phyloP scores from a whole-genome alignment of 2,113 vertebrate genomes.

The Thamnaconus septentrionalis region DNA sequence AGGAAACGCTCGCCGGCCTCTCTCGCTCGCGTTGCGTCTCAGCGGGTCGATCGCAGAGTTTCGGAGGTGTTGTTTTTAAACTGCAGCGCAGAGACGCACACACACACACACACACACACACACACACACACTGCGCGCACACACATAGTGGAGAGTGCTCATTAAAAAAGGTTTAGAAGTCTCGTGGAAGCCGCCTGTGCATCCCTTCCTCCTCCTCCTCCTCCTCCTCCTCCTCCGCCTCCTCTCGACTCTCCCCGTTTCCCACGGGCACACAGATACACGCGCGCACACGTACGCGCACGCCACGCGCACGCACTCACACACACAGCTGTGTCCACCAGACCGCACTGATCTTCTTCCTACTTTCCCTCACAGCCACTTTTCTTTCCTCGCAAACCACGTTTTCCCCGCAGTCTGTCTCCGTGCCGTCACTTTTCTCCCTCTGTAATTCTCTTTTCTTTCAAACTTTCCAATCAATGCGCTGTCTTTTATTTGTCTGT shows the following conservation, averaged over 20 bases:
- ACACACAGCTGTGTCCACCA: neutral
- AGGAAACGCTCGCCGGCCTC: constrained; percentile 20
- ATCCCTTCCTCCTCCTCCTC: constrained; percentile 6
- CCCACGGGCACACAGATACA: constrained; percentile 2
- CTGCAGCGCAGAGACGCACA: constrained; percentile 31
- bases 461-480: neutral
- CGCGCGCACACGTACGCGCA: neutral
- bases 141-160: constrained; percentile 44
- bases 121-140: too few species aligned
- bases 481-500: constrained; percentile 5
- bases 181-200: constrained; percentile 28
- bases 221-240: constrained; percentile 3
- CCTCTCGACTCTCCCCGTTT: constrained; percentile 10
- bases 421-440: neutral
- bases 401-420: constrained; percentile 14
- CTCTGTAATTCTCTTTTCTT: constrained; percentile 14
- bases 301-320: too few species aligned
- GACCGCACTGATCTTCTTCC: neutral
- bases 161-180: constrained; percentile 59
- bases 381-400: constrained; percentile 6
- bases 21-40: neutral
- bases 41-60: constrained; percentile 19
- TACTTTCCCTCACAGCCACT: constrained; percentile 15
- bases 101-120: neutral
- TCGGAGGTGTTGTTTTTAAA: constrained; percentile 5